phyloP scores from a whole-genome alignment of 2,797 vertebrate species.

The Eremophila alpestris region DNA sequence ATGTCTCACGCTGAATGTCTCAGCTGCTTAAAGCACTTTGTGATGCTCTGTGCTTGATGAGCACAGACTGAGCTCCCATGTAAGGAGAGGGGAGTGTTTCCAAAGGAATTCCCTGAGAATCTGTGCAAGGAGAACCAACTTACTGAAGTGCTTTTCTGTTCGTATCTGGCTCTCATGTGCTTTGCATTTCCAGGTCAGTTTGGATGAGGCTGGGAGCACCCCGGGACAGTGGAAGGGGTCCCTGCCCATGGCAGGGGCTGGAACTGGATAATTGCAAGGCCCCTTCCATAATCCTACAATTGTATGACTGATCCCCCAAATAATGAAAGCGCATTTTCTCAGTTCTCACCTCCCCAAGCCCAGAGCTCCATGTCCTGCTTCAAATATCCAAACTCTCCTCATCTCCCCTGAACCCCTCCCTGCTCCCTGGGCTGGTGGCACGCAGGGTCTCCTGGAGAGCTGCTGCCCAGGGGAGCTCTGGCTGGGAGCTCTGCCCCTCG shows the following conservation, averaged over 20 bases:
- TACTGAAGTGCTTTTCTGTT: background rate
- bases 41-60: background rate
- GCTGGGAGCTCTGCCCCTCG: background rate
- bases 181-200: background rate
- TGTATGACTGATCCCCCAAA: background rate
- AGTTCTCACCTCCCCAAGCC: background rate
- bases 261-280: background rate
- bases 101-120: slow-evolving; percentile 19
- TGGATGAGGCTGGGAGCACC: background rate
- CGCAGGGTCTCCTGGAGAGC: background rate
- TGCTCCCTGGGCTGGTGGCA: rapidly evolving
- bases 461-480: background rate
- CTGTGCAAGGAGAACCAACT: background rate
- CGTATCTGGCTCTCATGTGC: background rate
- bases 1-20: slow-evolving; percentile 40
- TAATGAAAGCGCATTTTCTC: rapidly evolving
- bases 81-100: background rate
- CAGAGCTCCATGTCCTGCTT: background rate
- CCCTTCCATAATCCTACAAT: background rate
- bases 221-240: background rate
- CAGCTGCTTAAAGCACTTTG: background rate
- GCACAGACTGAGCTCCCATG: background rate
- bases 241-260: background rate
- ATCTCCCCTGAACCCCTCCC: rapidly evolving
- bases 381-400: background rate